Evolutionary conservation across 2,888 invertebrate genomes (phyloP), one percentile per base, ranked within the genome.

Genomic region (Gisinianus flammeolus): DNA sequence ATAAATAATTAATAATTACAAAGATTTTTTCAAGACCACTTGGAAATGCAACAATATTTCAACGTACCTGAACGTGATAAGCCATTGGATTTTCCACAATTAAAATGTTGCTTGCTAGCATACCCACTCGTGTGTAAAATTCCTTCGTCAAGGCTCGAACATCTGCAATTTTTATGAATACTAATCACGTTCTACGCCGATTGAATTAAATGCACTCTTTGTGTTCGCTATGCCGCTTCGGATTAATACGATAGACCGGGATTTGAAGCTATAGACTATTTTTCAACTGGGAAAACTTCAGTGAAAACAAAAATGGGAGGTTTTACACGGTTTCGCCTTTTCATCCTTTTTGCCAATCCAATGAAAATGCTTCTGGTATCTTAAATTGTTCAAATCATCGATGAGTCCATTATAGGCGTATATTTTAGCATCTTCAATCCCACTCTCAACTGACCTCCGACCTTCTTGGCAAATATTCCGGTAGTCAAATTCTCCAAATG

Each of bases 331-430:
- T 22, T 10, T 4, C n/a, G 26, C 66, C 19, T 66, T 28, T 52
- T 74, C 74, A 74, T 74, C 74, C 28, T 28, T 0, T n/a, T n/a
- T 52, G 10, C 64, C 64, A 66, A 74, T 74, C 28, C 52, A 74
- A 66, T 66, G 66, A n/a, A 52, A 74, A 10, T 66, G 19, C n/a
- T 66, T 66, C n/a, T 74, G 74, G 10, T 52, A 10, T n/a, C 12
- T 35, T 4, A 74, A 30, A 30, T 66, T 64, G 0, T 26, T 52
- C 4, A 74, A 22, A 2, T 33, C 22, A 22, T 74, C 74, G 52
- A 74, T 66, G 10, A 52, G 26, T 6, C 52, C 44, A 35, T 67
- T 28, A 5, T 22, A 26, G 5, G 33, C 52, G n/a, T 66, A 64
- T 3, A 2, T 35, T 67, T 30, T 22, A 6, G 74, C 74, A n/a